Base-by-base conservation (phyloP, 1,140 invertebrate species). In the Nomia melanderi region DNA sequence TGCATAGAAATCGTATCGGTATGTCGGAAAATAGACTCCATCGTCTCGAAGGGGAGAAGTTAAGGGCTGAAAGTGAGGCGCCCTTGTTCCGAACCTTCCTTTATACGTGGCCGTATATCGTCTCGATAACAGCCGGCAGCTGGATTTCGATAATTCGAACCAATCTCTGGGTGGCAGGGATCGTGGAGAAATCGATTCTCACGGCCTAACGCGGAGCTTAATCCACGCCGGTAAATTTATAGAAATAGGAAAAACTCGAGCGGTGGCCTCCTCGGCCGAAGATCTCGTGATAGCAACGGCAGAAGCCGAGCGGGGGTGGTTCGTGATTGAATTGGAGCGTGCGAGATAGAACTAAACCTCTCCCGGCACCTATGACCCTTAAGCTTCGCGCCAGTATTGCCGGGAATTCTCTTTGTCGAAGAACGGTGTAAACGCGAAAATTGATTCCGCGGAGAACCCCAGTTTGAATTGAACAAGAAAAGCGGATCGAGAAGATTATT, bases 241-340 rank as follows among this genome's bases (percentile, higher is more conserved):
- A 36, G 53, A 57, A 57, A 44, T 25, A 75, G 36, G 33, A 56
- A 65, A 73, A 64, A 64, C 20, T 64, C 25, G 33, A 11, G 23
- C 33, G 33, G 1, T 1, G 25, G 17, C 7, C 11, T n/a, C 31
- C 36, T 27, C 11, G 27, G n/a, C 27, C n/a, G 9, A 41, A 33
- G 31, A 57, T 69, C 67, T 69, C 64, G 29, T 33, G 39, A 65
- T 23, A 54, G 62, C 50, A 29, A 64, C 23, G 12, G 41, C 14
- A 27, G 60, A 65, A 36, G 66, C 47, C 50, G 50, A 36, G 63
- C 62, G 47, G 11, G 20, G 50, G 31, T 1, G 1, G 33, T 36
- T 66, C 29, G 64, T 59, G 73, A 76, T 76, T 76, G 54, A 67
- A 69, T 69, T 47, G 64, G 39, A 67, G 17, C 39, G 53, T 39